These are phyloP conservation scores for Tenodera sinensis DNA, from an alignment of 2,888 invertebrate genomes.

Conservation along the genomic window DNA sequence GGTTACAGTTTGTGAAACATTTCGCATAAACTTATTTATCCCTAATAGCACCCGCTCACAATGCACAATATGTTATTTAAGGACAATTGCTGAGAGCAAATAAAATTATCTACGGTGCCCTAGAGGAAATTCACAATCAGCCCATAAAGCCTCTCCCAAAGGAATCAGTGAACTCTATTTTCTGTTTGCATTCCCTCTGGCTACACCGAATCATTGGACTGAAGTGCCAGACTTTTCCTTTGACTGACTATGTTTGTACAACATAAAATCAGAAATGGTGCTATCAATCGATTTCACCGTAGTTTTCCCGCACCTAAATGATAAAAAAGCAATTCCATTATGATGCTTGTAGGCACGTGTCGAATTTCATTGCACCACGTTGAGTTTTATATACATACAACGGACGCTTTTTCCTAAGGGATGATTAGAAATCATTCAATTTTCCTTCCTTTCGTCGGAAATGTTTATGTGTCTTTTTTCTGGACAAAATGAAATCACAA, in stretches of 20 bases:
- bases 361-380: neutral
- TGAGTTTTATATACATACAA: neutral
- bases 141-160: neutral
- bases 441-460: neutral
- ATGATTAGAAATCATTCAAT: neutral
- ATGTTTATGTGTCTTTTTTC: no score
- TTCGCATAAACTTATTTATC: no score
- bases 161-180: neutral
- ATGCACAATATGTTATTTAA: neutral
- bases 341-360: neutral
- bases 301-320: neutral
- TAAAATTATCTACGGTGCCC: neutral
- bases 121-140: neutral
- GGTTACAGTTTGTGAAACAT: no score
- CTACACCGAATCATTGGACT: neutral
- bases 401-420: neutral
- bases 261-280: neutral
- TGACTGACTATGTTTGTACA: neutral
- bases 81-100: neutral
- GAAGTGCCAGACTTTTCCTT: neutral
- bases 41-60: no score
- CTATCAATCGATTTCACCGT: neutral
- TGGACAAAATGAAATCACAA: no score
- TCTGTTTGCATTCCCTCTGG: neutral
- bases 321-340: neutral